These are phyloP conservation scores for Baronia brevicornis DNA, from an alignment of 2,888 invertebrate genomes.

Conservation along the genomic window DNA sequence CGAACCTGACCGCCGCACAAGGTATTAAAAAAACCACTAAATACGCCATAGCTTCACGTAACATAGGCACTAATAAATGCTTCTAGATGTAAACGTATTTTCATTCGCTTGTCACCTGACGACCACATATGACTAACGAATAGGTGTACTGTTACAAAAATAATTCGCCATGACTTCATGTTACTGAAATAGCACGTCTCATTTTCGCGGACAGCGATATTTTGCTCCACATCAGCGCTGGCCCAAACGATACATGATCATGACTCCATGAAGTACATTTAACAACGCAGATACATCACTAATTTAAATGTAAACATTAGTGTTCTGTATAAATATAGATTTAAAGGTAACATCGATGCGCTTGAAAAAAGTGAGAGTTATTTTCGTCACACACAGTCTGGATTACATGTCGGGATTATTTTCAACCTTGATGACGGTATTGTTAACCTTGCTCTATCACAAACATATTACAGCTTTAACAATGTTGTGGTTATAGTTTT, in stretches of 20 bases:
- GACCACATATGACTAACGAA: conserved; percentile 62
- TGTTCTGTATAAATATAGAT: neutral
- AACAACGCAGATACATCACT: conserved; percentile 1
- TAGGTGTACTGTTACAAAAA: conserved; percentile 62
- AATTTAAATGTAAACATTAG: conserved; percentile 1
- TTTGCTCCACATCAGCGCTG: conserved; percentile 22
- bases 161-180: conserved; percentile 63
- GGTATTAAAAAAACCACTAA: conserved; percentile 45
- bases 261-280: conserved; percentile 11
- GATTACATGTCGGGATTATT: conserved; percentile 50
- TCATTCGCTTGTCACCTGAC: conserved; percentile 49
- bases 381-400: conserved; percentile 39
- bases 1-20: conserved; percentile 70
- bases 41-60: conserved; percentile 52
- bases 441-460: conserved; percentile 59
- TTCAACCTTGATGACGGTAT: conserved; percentile 66
- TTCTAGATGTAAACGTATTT: conserved; percentile 39
- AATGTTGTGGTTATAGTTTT: conserved; percentile 35
- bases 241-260: conserved; percentile 15
- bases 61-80: conserved; percentile 66
- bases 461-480: conserved; percentile 48
- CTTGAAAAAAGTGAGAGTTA: conserved; percentile 35
- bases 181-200: conserved; percentile 58
- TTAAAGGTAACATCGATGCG: conserved; percentile 5
- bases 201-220: conserved; percentile 28